These are phyloP conservation scores for Drosophila paulistorum DNA, from an alignment of 1,140 invertebrate species.

Conservation along the genomic window DNA sequence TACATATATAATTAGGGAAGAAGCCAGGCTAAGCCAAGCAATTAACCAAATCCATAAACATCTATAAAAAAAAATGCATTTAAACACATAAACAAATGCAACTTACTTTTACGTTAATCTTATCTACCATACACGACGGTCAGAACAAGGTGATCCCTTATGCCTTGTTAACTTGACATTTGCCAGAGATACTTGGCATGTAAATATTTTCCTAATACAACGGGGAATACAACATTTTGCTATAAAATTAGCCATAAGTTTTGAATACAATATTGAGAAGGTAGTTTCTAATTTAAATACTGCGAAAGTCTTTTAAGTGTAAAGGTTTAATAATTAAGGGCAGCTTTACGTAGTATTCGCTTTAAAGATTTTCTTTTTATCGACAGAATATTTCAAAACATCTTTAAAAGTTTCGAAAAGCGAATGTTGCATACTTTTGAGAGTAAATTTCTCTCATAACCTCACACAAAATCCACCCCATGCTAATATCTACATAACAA, in stretches of 20 bases:
- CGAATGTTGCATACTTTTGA: too few relatives aligned
- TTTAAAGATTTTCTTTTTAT: too few relatives aligned
- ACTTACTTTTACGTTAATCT: neutral
- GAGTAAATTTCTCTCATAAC: too few relatives aligned
- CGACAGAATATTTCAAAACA: too few relatives aligned
- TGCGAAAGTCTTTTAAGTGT: too few relatives aligned
- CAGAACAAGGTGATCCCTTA: slow-evolving; percentile 13
- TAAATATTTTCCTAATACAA: neutral
- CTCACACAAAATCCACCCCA: too few relatives aligned
- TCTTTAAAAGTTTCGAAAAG: too few relatives aligned
- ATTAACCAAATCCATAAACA: slow-evolving; percentile 6
- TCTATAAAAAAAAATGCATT: slow-evolving; percentile 1
- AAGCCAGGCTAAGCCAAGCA: neutral
- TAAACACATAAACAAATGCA: slow-evolving; percentile 8
- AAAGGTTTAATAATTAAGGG: too few relatives aligned
- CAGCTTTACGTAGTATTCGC: too few relatives aligned
- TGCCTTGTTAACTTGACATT: neutral
- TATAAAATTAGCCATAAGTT: neutral
- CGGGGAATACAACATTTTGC: neutral
- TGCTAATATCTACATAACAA: too few relatives aligned
- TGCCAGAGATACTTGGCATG: neutral
- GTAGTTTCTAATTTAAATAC: too few relatives aligned
- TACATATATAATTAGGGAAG: neutral
- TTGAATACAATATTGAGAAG: too few relatives aligned
- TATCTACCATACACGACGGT: neutral